These are phyloP conservation scores for Drosophila tani DNA, from an alignment of 1,140 invertebrate species.

Conservation along the genomic window DNA sequence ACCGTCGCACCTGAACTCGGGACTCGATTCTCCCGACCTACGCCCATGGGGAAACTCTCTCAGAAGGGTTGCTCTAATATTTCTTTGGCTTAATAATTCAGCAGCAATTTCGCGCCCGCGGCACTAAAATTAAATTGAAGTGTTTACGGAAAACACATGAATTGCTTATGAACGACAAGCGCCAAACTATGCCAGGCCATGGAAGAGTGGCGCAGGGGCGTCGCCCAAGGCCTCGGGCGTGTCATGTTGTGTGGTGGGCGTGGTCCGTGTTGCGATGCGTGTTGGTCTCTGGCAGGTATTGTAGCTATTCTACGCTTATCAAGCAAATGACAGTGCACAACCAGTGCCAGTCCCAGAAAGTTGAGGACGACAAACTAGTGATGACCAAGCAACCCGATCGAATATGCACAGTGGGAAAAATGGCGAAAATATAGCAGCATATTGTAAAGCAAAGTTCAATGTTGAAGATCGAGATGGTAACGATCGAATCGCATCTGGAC, in stretches of 20 bases:
- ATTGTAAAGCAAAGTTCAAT: too few relatives aligned
- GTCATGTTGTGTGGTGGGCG: constrained; percentile 66
- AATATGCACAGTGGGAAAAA: constrained; percentile 43
- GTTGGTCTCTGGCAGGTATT: constrained; percentile 27
- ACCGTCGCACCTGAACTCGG: constrained; percentile 52
- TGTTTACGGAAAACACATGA: constrained; percentile 80
- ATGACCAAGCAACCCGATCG: constrained; percentile 75
- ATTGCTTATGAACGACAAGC: constrained; percentile 74
- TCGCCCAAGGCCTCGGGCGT: constrained; percentile 25
- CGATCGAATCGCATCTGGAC: too few relatives aligned
- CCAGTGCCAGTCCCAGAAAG: constrained; percentile 40
- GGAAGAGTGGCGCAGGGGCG: neutral
- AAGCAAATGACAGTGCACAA: constrained; percentile 79
- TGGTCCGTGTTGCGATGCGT: constrained; percentile 43
- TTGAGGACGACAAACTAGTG: constrained; percentile 64
- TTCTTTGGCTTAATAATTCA: constrained; percentile 76
- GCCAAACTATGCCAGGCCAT: constrained; percentile 52
- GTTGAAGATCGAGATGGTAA: too few relatives aligned
- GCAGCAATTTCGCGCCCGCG: constrained; percentile 76
- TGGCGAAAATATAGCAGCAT: neutral
- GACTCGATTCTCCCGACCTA: constrained; percentile 7
- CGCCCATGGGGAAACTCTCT: neutral
- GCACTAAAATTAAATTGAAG: constrained; percentile 83
- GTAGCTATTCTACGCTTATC: constrained; percentile 62
- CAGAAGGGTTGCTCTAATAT: constrained; percentile 62